Evolutionary conservation across 2,888 invertebrate genomes (phyloP).

Genomic region (Drosophila merina): DNA sequence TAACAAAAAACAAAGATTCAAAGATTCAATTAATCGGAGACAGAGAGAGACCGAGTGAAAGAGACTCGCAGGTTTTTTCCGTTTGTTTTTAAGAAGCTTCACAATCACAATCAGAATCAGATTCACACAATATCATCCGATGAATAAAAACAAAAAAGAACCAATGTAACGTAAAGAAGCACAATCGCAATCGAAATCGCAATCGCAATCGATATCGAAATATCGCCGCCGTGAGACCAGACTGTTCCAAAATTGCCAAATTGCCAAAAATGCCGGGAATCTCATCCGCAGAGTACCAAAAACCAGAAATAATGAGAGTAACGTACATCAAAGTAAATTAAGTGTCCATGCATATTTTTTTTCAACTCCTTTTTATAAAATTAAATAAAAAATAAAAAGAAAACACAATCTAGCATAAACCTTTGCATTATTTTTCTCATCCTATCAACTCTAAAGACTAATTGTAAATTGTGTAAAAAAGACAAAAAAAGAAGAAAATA

Average conservation of each 20-base stretch:
- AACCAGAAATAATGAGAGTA: conserved; percentile 42
- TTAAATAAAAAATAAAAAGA: conserved; percentile 61
- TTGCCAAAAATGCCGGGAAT: conserved; percentile 18
- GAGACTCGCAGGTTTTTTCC: conserved; percentile 74
- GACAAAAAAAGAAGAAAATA: conserved; percentile 1
- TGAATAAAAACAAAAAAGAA: conserved; percentile 55
- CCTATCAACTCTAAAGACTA: conserved; percentile 57
- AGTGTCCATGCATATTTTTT: conserved; percentile 56
- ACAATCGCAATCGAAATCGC: conserved; percentile 51
- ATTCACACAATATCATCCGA: conserved; percentile 36
- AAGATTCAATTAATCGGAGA: conserved; percentile 56
- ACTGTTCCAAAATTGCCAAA: conserved; percentile 65
- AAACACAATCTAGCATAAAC: conserved; percentile 61
- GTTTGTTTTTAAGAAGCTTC: conserved; percentile 63
- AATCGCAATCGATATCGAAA: conserved; percentile 42
- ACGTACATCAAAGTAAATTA: conserved; percentile 71
- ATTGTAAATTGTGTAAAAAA: conserved; percentile 52
- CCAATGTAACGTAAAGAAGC: conserved; percentile 69
- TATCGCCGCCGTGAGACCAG: conserved; percentile 64
- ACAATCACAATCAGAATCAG: conserved; percentile 31
- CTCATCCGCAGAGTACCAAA: conserved; percentile 47
- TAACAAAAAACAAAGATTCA: background rate
- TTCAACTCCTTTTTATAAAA: conserved; percentile 33
- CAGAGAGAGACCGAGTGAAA: conserved; percentile 61
- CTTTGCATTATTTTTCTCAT: conserved; percentile 76